A percentile compares a stretch with the other conserved stretches of the same genome.
These are phyloP conservation scores for Ornithorhynchus anatinus DNA, from an alignment of 2,113 vertebrate genomes.

Conservation along the genomic window DNA sequence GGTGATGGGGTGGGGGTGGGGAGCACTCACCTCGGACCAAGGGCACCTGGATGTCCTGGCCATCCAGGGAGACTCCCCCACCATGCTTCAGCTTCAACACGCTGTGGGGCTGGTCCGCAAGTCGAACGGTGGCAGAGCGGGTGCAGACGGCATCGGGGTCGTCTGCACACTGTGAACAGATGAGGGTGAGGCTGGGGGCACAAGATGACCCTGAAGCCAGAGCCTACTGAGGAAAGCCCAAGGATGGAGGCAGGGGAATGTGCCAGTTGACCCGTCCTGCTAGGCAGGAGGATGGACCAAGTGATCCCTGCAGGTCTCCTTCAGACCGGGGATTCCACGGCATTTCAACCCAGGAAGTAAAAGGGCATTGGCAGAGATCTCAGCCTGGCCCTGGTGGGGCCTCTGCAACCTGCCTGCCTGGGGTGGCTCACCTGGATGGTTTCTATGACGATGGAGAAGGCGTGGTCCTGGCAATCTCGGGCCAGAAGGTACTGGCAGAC, in stretches of 20 bases:
- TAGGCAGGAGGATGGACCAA: neutral
- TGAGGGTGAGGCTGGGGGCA: neutral
- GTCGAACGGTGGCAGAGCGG: conserved; percentile 80
- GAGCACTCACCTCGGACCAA: conserved; percentile 79
- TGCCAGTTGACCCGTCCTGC: no score
- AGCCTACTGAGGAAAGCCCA: no score
- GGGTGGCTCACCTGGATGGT: conserved; percentile 83
- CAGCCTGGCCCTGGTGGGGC: rapidly evolving
- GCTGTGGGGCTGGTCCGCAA: conserved; percentile 76
- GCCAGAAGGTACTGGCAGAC: conserved; percentile 91
- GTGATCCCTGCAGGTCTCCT: neutral
- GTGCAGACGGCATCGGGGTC: conserved; percentile 92
- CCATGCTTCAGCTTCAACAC: conserved; percentile 91
- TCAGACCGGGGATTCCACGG: no score
- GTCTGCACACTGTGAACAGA: conserved; percentile 85
- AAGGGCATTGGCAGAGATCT: no score
- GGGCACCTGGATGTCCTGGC: conserved; percentile 88
- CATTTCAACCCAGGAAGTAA: no score
- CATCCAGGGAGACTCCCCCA: conserved; percentile 84
- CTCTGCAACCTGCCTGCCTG: rapidly evolving
- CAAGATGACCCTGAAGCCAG: neutral
- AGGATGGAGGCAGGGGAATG: neutral
- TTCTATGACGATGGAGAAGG: conserved; percentile 90
- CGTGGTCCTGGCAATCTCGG: conserved; percentile 79
- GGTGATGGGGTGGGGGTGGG: neutral